phyloP scores from a whole-genome alignment of 2,113 vertebrate genomes.

The Rallus limicola region DNA sequence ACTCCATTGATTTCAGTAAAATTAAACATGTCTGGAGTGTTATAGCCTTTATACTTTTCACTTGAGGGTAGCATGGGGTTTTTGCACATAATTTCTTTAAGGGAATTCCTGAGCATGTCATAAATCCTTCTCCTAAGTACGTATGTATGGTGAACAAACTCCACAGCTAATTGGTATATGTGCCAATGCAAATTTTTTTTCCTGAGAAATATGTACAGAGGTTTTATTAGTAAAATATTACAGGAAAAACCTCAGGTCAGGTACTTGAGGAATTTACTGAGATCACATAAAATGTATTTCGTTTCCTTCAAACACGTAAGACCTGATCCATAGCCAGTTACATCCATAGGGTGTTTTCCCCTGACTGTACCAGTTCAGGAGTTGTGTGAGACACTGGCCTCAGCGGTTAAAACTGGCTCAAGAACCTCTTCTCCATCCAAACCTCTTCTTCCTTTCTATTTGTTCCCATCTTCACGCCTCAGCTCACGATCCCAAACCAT shows the following conservation, averaged over 20 bases:
- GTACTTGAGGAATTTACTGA: slow-evolving; percentile 19
- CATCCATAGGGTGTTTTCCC: neutral
- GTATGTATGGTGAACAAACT: neutral
- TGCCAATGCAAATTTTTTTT: neutral
- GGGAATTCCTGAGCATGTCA: neutral
- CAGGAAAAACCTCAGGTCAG: neutral
- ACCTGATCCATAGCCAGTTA: neutral
- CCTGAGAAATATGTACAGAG: neutral
- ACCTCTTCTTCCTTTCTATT: neutral
- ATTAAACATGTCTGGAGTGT: neutral
- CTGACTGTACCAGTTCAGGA: rapidly evolving
- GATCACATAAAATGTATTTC: neutral
- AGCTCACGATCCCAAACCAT: neutral
- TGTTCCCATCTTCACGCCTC: neutral
- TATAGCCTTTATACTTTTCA: neutral
- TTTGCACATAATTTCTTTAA: slow-evolving; percentile 25
- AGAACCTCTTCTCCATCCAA: neutral
- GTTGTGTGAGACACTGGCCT: neutral
- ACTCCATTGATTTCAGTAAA: neutral
- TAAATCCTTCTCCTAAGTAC: slow-evolving; percentile 7
- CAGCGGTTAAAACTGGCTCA: neutral
- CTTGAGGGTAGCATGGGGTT: neutral
- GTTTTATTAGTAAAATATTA: slow-evolving; percentile 20
- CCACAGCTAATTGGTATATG: neutral
- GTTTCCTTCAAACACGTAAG: neutral